phyloP scores from a whole-genome alignment of 2,888 invertebrate genomes.

The Xylota segnis region DNA sequence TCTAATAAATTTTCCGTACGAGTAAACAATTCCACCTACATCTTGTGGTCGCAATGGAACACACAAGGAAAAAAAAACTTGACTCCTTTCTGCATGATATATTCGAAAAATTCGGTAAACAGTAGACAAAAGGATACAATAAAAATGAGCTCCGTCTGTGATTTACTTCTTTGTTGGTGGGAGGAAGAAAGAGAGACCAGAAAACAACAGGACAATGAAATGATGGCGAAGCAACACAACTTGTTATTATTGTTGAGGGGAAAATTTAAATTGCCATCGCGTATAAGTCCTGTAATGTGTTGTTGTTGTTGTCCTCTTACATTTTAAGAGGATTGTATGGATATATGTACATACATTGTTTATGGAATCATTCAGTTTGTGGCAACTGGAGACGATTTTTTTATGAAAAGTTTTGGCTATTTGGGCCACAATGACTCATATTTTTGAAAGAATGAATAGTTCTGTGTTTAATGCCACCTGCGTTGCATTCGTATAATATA shows the following conservation, averaged over 20 bases:
- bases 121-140: conserved; percentile 11
- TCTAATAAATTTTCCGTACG: conserved; percentile 19
- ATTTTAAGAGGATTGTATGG: not conserved
- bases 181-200: not conserved
- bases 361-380: conserved; percentile 7
- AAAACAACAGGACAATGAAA: conserved; percentile 15
- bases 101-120: not conserved
- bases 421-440: not conserved
- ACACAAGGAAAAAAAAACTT: not conserved
- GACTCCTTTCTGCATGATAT: conserved; percentile 9
- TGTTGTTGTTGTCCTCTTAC: conserved; percentile 30
- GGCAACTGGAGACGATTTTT: not conserved
- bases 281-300: conserved; percentile 32
- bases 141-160: conserved; percentile 20
- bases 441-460: not conserved
- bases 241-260: conserved; percentile 34
- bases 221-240: not conserved
- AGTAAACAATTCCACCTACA: conserved; percentile 28
- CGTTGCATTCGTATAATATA: no score
- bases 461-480: no score
- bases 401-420: not conserved
- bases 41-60: conserved; percentile 3
- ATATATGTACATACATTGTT: not conserved
- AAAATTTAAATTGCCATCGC: conserved; percentile 25
- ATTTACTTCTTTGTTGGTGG: conserved; percentile 15